Base-by-base conservation (phyloP, 2,113 vertebrate species). In the Condylura cristata region DNA sequence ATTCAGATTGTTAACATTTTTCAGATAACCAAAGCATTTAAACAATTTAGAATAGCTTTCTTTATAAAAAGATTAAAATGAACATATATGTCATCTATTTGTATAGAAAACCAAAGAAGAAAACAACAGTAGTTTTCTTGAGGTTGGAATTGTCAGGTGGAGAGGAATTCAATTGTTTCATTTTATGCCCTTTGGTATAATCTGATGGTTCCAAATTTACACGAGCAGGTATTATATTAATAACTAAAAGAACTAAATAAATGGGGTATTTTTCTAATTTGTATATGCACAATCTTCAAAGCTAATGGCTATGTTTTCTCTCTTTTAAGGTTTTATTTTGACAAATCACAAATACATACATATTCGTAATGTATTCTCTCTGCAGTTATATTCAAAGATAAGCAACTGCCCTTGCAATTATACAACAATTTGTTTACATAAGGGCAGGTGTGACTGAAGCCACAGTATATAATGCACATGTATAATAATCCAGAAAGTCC, bases 201-300 rank as follows among this genome's bases (percentile, higher is more conserved):
- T 46, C 65, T 88, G 63, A 44, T 88, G 17, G 83, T 93, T 92
- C 80, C 71, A 60, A 88, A 65, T 79, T 68, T 83, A 61, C 26
- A 61, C 0, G 5, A 90, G 16, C 51, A 53, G 83, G 20, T 32
- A 44, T 83, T 70, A 28, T 84, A 84, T 92, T 92, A 84, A 84
- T 63, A 79, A 79, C 74, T 86, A 41, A 86, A 91, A 83, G 34
- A 89, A 58, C 16, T 48, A 76, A 7, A 80, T 58, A 58, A 92
- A 80, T 86, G n/a, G 18, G 82, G 84, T 84, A 60, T 68, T 95
- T 89, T 93, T 90, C 81, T 93, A 88, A 74, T 61, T 82, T 76
- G 65, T 20, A 80, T 60, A 56, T 85, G 44, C 11, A 86, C 86
- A 56, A 37, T 84, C 30, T 92, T 87, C 58, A 92, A n/a, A 91